Conservation (phyloP, 2,888 invertebrate species). For the Campoplex nolae region DNA sequence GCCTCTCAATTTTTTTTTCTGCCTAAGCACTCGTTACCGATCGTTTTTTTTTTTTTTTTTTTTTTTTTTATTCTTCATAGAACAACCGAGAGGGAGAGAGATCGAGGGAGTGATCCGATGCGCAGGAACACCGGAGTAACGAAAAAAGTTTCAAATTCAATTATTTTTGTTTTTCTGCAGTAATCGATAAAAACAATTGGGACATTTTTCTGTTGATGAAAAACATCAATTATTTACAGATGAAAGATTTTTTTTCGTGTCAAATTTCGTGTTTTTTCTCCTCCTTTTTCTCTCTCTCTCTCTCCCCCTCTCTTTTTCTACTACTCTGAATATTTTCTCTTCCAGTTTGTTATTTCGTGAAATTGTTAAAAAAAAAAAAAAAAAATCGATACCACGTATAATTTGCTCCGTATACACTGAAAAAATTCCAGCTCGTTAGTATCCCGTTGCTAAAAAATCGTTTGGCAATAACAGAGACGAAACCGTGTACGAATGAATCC, state of each 20-base stretch:
- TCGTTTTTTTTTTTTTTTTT: slow-evolving; percentile 34
- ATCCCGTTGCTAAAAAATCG: slow-evolving; percentile 12
- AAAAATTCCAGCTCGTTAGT: not conserved
- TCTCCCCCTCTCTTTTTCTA: not conserved
- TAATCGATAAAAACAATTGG: not conserved
- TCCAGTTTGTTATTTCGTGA: not conserved
- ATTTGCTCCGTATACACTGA: slow-evolving; percentile 30
- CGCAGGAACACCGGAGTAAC: not conserved
- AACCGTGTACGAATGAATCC: not conserved
- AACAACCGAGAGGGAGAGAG: not conserved
- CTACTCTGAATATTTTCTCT: not conserved
- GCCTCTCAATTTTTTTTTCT: slow-evolving; percentile 28
- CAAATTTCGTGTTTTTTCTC: slow-evolving; percentile 19
- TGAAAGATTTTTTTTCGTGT: slow-evolving; percentile 66
- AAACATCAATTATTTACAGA: slow-evolving; percentile 71
- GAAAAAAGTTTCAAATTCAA: not conserved
- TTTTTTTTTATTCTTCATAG: slow-evolving; percentile 34
- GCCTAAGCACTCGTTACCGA: slow-evolving; percentile 19
- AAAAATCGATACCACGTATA: slow-evolving; percentile 50
- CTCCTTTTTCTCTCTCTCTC: not conserved
- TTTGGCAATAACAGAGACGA: slow-evolving; percentile 24
- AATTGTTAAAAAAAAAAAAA: not conserved
- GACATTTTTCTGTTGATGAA: not conserved
- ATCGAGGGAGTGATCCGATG: not conserved
- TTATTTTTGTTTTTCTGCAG: not conserved